These are phyloP conservation scores for Papilio machaon DNA, from an alignment of 1,140 invertebrate species.

Conservation along the genomic window DNA sequence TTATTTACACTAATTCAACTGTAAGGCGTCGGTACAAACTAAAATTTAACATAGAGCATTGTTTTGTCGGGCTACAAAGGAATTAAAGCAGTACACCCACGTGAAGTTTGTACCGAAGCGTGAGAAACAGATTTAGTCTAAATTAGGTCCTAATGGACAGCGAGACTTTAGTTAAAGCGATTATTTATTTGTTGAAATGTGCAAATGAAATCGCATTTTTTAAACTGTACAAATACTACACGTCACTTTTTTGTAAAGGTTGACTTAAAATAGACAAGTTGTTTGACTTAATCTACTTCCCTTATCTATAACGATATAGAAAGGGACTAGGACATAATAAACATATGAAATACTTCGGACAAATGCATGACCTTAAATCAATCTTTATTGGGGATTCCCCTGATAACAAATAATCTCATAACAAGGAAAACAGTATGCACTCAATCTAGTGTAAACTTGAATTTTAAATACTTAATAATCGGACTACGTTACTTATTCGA, in stretches of 20 bases:
- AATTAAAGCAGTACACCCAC: not conserved
- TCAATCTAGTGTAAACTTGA: not conserved
- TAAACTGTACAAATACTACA: not conserved
- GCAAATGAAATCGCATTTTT: not conserved
- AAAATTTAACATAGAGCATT: not conserved
- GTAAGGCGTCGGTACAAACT: not conserved
- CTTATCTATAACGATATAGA: not conserved
- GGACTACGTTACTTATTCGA: no score
- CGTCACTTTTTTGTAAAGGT: not conserved
- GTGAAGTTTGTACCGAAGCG: not conserved
- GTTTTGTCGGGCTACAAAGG: not conserved
- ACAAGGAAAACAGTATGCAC: not conserved
- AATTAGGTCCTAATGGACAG: not conserved
- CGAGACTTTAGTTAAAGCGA: not conserved
- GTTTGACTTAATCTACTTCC: not conserved
- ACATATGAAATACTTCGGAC: not conserved
- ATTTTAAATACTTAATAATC: not conserved
- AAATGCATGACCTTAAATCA: not conserved
- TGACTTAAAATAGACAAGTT: not conserved
- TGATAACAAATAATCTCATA: not conserved
- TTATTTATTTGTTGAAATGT: not conserved
- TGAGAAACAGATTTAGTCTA: not conserved
- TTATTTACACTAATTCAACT: slow-evolving; percentile 3
- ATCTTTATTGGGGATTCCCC: not conserved
- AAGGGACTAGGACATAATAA: not conserved